These are phyloP conservation scores for Paraescarpia echinospica DNA, from an alignment of 1,140 invertebrate species.

Conservation along the genomic window DNA sequence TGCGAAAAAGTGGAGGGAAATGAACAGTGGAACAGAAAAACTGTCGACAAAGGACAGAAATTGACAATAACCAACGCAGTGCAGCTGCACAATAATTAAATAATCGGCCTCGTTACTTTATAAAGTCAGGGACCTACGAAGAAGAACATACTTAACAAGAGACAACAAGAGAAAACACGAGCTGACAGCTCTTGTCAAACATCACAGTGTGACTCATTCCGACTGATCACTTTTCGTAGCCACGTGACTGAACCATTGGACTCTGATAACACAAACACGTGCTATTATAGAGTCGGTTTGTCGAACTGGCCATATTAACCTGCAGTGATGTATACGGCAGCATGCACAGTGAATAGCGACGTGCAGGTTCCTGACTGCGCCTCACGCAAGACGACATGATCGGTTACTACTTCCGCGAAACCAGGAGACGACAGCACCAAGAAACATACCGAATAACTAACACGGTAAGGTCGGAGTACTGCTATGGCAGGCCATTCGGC, in stretches of 20 bases:
- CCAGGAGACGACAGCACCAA: not conserved
- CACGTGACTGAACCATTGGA: not conserved
- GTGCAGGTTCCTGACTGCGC: not conserved
- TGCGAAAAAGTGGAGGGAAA: too few species aligned
- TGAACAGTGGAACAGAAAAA: too few species aligned
- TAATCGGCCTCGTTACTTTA: too few species aligned
- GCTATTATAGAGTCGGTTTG: not conserved
- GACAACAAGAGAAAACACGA: too few species aligned
- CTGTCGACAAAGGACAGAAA: too few species aligned
- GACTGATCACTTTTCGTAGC: not conserved
- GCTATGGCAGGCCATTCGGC: too few species aligned
- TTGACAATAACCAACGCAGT: too few species aligned
- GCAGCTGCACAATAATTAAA: too few species aligned
- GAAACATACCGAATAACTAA: not conserved
- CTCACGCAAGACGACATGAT: not conserved
- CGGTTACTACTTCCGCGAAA: not conserved
- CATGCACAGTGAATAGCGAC: not conserved
- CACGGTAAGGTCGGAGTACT: not conserved
- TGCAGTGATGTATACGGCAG: not conserved
- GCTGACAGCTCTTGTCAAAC: not conserved
- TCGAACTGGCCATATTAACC: not conserved
- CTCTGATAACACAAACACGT: not conserved
- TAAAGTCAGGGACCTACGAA: too few species aligned
- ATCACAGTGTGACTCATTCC: not conserved
- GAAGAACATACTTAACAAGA: too few species aligned